Evolutionary conservation across 2,888 invertebrate genomes (phyloP).

Genomic region (Azorinus chamasolen): DNA sequence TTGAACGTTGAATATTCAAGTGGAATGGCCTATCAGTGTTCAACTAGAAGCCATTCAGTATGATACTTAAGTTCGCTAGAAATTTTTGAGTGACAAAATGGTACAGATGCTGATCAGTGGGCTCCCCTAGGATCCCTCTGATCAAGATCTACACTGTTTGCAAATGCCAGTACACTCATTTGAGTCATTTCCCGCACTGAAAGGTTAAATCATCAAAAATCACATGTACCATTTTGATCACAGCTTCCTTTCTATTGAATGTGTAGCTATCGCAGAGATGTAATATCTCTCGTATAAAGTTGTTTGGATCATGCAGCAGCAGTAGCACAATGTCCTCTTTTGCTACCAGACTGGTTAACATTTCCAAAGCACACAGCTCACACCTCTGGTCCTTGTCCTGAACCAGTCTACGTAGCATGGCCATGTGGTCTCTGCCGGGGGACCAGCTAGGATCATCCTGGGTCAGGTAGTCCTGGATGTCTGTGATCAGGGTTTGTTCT

Average conservation of each 20-base stretch:
- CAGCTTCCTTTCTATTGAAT: conserved; percentile 45
- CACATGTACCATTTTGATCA: conserved; percentile 64
- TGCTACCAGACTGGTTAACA: conserved; percentile 63
- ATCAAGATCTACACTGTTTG: no score
- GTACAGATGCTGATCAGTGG: no score
- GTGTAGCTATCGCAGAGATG: conserved; percentile 62
- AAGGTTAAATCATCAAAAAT: no score
- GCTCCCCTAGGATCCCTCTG: no score
- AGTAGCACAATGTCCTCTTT: conserved; percentile 64
- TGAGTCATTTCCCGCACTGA: no score
- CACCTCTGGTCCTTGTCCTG: conserved; percentile 56
- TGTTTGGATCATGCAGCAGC: conserved; percentile 67
- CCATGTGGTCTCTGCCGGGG: conserved; percentile 69
- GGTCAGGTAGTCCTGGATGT: conserved; percentile 67
- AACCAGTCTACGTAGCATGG: conserved; percentile 60
- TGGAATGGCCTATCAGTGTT: no score
- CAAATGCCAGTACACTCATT: no score
- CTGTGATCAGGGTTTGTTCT: conserved; percentile 53
- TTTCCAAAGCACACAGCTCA: conserved; percentile 41
- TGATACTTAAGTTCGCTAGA: no score
- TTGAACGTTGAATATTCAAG: no score
- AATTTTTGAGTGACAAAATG: no score
- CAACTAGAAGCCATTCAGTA: no score
- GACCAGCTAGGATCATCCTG: conserved; percentile 63
- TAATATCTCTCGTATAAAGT: conserved; percentile 63